Evolutionary conservation across 2,888 invertebrate genomes (phyloP).

Genomic region (Dyspetes luteomarginatus): DNA sequence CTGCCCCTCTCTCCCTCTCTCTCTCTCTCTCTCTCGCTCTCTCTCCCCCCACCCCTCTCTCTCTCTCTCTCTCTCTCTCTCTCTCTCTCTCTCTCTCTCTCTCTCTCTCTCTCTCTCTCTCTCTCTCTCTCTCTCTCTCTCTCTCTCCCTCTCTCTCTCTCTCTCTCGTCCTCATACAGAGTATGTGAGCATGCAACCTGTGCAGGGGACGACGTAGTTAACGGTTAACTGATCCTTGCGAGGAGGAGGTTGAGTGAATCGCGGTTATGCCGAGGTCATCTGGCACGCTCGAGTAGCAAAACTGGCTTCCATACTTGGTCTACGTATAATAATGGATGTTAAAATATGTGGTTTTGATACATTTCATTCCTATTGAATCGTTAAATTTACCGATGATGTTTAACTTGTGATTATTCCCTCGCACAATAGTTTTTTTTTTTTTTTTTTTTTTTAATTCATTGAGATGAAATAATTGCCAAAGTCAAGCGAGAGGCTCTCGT

Average conservation of each 20-base stretch:
- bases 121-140: constrained; percentile 39
- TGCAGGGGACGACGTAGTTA: constrained; percentile 63
- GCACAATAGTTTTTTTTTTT: too few relatives aligned
- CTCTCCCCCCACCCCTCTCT: constrained; percentile 23
- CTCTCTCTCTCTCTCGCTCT: constrained; percentile 4
- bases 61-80: constrained; percentile 35
- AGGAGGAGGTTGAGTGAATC: constrained; percentile 65
- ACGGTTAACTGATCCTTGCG: constrained; percentile 67
- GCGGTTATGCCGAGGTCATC: constrained; percentile 66
- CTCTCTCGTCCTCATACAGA: constrained; percentile 7
- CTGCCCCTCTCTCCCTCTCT: constrained; percentile 9
- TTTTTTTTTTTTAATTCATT: constrained; percentile 16
- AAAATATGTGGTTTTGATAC: constrained; percentile 26
- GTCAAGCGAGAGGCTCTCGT: not conserved
- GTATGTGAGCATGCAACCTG: constrained; percentile 54
- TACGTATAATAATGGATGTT: constrained; percentile 31
- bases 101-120: constrained; percentile 20
- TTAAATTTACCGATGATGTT: not conserved
- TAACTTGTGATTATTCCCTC: constrained; percentile 11
- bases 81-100: constrained; percentile 13
- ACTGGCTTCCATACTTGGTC: constrained; percentile 62
- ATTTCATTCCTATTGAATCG: not conserved
- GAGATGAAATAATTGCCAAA: constrained; percentile 11
- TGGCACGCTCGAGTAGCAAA: constrained; percentile 63
- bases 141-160: constrained; percentile 17